A percentile compares a stretch with the other conserved stretches of the same genome.
These are phyloP conservation scores for Eutolmus rufibarbis DNA, from an alignment of 2,888 invertebrate genomes.

Conservation along the genomic window DNA sequence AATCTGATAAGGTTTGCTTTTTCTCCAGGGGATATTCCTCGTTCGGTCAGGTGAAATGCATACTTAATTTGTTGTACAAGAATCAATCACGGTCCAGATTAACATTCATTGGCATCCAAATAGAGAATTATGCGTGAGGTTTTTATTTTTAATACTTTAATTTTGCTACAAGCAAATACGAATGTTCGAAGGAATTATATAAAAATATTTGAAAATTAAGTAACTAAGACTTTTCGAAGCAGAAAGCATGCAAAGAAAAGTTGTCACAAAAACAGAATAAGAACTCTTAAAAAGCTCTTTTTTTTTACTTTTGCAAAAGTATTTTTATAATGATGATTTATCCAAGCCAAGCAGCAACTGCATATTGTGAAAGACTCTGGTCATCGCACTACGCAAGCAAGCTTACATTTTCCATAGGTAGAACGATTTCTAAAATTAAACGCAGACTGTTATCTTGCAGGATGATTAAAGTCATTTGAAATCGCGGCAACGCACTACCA, in stretches of 20 bases:
- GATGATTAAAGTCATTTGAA: conserved; percentile 4
- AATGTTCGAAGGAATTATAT: too few relatives aligned
- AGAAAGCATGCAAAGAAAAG: too few relatives aligned
- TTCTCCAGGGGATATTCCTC: neutral
- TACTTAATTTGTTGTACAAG: conserved; percentile 4
- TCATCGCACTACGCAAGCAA: neutral
- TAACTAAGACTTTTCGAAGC: too few relatives aligned
- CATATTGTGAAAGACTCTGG: neutral
- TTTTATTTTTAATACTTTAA: neutral
- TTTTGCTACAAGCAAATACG: neutral
- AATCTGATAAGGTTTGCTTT: conserved; percentile 1
- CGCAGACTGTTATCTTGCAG: neutral
- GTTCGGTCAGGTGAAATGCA: neutral
- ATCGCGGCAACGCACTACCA: neutral
- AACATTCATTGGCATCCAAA: conserved; percentile 9
- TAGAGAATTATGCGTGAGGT: neutral
- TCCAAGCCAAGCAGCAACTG: neutral
- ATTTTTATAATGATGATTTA: neutral
- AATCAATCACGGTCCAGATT: conserved; percentile 12
- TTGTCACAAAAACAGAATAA: too few relatives aligned
- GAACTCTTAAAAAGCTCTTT: too few relatives aligned
- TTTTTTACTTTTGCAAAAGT: neutral
- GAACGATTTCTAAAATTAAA: neutral
- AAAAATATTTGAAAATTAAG: too few relatives aligned
- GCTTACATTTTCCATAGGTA: neutral